These are phyloP conservation scores for Molossus molossus DNA, from an alignment of 2,797 vertebrate genomes.

Conservation along the genomic window DNA sequence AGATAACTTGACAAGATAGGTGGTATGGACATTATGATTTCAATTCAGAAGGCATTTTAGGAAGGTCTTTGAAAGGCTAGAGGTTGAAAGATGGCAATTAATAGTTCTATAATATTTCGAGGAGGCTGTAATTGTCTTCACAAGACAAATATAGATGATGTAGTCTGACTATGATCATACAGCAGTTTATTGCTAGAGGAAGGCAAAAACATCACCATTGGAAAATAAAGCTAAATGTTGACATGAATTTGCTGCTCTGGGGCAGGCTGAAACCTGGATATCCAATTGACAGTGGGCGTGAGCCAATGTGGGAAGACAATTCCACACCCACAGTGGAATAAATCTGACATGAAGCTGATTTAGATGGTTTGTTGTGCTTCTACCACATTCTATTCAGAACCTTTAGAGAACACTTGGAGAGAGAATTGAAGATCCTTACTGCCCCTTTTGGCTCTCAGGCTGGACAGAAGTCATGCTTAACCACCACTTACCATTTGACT, in stretches of 20 bases:
- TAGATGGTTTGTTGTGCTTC: not conserved
- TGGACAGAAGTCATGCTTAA: not conserved
- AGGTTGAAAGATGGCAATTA: not conserved
- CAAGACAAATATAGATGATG: slow-evolving; percentile 47
- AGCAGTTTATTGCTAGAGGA: not conserved
- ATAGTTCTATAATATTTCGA: not conserved
- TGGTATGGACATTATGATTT: not conserved
- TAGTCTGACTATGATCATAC: not conserved
- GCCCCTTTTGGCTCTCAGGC: not conserved
- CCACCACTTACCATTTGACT: not conserved
- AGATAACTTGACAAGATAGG: not conserved
- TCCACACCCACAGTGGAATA: no score
- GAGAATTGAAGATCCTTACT: not conserved
- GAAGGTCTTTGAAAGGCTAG: not conserved
- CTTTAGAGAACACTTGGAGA: not conserved
- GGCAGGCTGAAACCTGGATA: not conserved
- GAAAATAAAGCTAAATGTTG: slow-evolving; percentile 40
- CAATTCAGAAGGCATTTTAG: not conserved
- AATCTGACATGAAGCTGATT: not conserved
- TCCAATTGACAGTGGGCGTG: not conserved
- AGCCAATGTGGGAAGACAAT: not conserved
- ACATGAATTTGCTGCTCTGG: not conserved
- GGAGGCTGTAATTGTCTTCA: not conserved
- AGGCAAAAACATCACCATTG: not conserved
- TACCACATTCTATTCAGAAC: not conserved